Base-by-base conservation (phyloP, 37 sponge, comb jelly and placozoan genomes). In the Spongilla lacustris region DNA sequence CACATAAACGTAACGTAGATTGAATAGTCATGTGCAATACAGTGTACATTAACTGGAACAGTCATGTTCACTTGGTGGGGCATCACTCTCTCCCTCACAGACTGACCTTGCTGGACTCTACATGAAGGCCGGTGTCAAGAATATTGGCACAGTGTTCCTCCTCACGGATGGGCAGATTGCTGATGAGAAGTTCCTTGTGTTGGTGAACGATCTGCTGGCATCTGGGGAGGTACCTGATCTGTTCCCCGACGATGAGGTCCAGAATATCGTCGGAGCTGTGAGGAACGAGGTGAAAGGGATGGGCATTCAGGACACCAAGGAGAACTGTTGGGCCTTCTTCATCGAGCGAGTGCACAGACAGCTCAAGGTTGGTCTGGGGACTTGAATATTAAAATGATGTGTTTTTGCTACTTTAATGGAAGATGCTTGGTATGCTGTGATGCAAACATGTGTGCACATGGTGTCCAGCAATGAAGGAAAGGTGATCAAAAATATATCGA, bases 241-340 rank as follows among this genome's bases (percentile, higher is more conserved):
- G 73, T 98, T 96, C 84, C 92, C 89, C 36, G 99, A 98, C 48
- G 99, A 98, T 84, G 95, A 98, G 71, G 31, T 98, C 69, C 96
- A 94, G 36, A 83, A 78, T 46, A 88, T 98, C 26, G 90, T 96
- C 31, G 86, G 77, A 77, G 94, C 93, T 2, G 79, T 98, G 58
- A 87, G 97, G 58, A 96, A 96, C 68, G 99, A 98, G 71, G 99
- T 98, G 48, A 96, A 88, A 50, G 96, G 96, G 26, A 79, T 89
- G n/a, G 99, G 99, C 41, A 82, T 98, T 21, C 91, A 94, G 75
- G 99, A 98, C 85, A 94, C 96, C 27, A 85, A 76, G 19, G 99
- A 98, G 33, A 98, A 98, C 81, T 94, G 97, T 78, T 98, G 99
- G 99, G 92, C 84, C 26, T 98, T 98, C 92, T 96, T 98, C 85